Conservation (phyloP, 2,113 vertebrate species). For the Aix galericulata region DNA sequence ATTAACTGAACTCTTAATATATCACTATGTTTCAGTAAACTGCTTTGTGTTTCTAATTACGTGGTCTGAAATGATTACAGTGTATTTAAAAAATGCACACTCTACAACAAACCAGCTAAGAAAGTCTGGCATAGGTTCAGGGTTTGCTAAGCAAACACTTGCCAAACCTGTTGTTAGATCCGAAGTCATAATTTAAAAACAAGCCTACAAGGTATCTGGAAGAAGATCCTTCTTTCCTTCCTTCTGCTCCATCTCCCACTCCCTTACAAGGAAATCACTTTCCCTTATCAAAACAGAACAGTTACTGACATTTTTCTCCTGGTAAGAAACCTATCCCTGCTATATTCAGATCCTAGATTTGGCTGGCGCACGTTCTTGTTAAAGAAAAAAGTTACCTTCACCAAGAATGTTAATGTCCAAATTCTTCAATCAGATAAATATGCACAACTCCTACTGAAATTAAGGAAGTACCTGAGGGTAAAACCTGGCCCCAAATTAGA, state of each 20-base stretch:
- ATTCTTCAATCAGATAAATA: constrained; percentile 50
- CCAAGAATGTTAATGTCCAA: constrained; percentile 22
- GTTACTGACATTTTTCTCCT: constrained; percentile 23
- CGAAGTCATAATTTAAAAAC: constrained; percentile 78
- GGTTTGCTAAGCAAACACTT: constrained; percentile 76
- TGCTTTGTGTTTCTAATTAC: constrained; percentile 76
- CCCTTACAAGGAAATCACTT: constrained; percentile 52
- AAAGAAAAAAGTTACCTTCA: not conserved
- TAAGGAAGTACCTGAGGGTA: constrained; percentile 59
- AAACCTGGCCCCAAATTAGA: constrained; percentile 39
- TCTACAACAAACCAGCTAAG: constrained; percentile 72
- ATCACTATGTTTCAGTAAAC: constrained; percentile 66
- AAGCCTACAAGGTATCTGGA: constrained; percentile 77
- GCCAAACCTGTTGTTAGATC: constrained; percentile 81
- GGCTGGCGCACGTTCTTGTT: not conserved
- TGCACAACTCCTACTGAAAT: constrained; percentile 16
- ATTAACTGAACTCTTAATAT: constrained; percentile 69
- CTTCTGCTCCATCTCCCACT: constrained; percentile 30
- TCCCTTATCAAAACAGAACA: constrained; percentile 47
- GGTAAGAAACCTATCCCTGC: not conserved
- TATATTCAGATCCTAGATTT: not conserved
- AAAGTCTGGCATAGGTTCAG: constrained; percentile 76
- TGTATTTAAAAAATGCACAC: constrained; percentile 76
- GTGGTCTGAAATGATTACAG: constrained; percentile 76
- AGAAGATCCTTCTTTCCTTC: constrained; percentile 68